Evolutionary conservation across 2,888 invertebrate genomes (phyloP), one percentile per base, ranked within the genome.

Genomic region (Habrosyne pyritoides): DNA sequence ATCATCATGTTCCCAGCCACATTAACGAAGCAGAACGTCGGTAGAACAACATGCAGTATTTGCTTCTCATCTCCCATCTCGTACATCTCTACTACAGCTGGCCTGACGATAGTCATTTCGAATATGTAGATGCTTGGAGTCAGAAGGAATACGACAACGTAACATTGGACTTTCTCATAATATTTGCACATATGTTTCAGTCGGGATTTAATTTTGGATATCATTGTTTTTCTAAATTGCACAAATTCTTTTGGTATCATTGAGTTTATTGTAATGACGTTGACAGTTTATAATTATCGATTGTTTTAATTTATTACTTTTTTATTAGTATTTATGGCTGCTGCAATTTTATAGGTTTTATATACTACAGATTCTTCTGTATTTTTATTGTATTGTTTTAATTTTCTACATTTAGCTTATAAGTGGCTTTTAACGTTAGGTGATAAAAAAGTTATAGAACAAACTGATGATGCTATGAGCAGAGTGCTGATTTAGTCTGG

Each of bases 1-100:
- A 83, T 65, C 0, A 85, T 53, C 79, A 88, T 81, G 46, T 90
- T 90, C 0, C 88, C 89, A 36, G 67, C 46, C 1, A 89, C 71
- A 53, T 90, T 90, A 0, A 83, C 55, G 53, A 88, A 84, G 54
- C 75, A 77, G 59, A 84, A 83, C 0, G 66, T 60, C 6, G 80
- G 66, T 10, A 80, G 60, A 3, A 75, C 55, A 2, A 80, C 54
- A 51, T 89, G 86, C 0, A 83, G 12, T 0, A 61, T 47, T 28
- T 83, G 77, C 56, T 75, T 76, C 0, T 50, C 21, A 0, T 59
- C 10, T 6, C 84, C 75, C 0, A 77, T 60, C 10, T 82, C 56
- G 59, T 77, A 79, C 4, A 64, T 53, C 30, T 63, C 61, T 0
- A 74, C 61, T 0, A 88, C 54, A 2, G 63, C 63, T 0, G 86